Conservation (phyloP, 2,113 vertebrate species). For the Recurvirostra avosetta region DNA sequence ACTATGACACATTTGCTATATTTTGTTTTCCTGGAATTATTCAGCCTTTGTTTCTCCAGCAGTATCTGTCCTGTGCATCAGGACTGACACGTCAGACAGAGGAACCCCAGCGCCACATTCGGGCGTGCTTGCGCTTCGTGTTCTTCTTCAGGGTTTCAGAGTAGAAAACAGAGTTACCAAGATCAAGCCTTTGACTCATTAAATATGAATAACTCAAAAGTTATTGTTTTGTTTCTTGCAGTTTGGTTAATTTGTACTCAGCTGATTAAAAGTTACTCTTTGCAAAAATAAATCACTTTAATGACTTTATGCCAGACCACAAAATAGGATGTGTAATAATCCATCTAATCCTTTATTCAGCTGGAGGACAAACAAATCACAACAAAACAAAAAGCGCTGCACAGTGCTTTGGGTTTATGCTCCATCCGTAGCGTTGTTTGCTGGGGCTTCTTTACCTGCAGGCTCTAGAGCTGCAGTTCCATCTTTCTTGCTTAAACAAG, state of each 20-base stretch:
- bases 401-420: background rate
- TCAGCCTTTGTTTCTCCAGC: background rate
- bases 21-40: slow-evolving; percentile 19
- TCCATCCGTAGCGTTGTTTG: background rate
- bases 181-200: background rate
- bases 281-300: background rate
- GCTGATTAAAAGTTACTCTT: background rate
- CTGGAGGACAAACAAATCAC: background rate
- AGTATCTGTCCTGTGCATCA: background rate
- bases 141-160: background rate
- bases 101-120: background rate
- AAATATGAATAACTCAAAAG: background rate
- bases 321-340: background rate
- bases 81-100: background rate
- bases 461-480: background rate
- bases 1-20: background rate
- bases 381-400: background rate
- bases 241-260: background rate
- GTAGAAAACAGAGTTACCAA: background rate
- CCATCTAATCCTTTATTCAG: background rate
- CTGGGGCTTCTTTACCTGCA: background rate
- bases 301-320: background rate
- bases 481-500: background rate
- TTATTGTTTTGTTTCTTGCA: background rate
- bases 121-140: accelerated